Evolutionary conservation across 2,797 vertebrate species (phyloP).

Genomic region (Gymnothorax reevesii): DNA sequence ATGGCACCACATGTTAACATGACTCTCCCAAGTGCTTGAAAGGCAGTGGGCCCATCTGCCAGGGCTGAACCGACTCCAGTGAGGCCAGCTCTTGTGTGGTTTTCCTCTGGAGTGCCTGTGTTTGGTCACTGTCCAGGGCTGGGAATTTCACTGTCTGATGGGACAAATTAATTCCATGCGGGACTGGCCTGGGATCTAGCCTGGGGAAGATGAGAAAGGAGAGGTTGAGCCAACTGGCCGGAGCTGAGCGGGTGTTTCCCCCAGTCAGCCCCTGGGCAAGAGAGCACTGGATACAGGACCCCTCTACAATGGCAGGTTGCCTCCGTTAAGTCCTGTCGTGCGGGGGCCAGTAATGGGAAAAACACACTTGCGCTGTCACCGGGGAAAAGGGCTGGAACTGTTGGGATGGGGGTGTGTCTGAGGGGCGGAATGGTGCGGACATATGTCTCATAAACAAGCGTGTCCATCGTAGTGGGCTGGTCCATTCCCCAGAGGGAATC

Average conservation of each 20-base stretch:
- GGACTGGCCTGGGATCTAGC: slow-evolving; percentile 60
- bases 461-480: slow-evolving; percentile 20
- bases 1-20: slow-evolving; percentile 5
- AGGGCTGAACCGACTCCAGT: slow-evolving; percentile 40
- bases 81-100: slow-evolving; percentile 41
- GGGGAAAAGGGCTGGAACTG: slow-evolving; percentile 40
- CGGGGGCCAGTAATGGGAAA: slow-evolving; percentile 66
- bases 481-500: not conserved
- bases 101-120: slow-evolving; percentile 68
- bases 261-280: slow-evolving; percentile 33
- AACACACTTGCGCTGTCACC: slow-evolving; percentile 58
- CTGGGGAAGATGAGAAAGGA: slow-evolving; percentile 56
- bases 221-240: slow-evolving; percentile 57
- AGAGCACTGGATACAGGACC: slow-evolving; percentile 56
- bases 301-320: slow-evolving; percentile 55
- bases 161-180: slow-evolving; percentile 75
- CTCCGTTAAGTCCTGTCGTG: slow-evolving; percentile 46
- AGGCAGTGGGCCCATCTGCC: slow-evolving; percentile 43
- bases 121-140: slow-evolving; percentile 65
- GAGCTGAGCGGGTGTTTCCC: slow-evolving; percentile 63
- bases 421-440: slow-evolving; percentile 41
- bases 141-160: slow-evolving; percentile 68
- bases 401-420: slow-evolving; percentile 4
- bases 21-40: slow-evolving; percentile 23
- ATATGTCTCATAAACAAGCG: slow-evolving; percentile 44